phyloP scores from a whole-genome alignment of 1,140 invertebrate species.

The Nebria ingens region DNA sequence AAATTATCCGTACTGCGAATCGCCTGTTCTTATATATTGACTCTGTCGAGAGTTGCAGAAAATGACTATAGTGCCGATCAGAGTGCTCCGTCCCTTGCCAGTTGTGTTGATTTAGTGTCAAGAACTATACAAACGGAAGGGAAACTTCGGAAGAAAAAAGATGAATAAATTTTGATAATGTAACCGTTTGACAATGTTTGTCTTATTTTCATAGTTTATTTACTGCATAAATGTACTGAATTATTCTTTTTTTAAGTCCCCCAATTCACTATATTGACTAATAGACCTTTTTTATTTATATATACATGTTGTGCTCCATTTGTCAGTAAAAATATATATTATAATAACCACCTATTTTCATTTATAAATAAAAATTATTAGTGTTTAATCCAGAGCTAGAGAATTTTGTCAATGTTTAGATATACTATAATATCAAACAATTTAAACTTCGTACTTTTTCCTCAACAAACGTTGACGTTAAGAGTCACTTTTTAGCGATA shows the following conservation, averaged over 20 bases:
- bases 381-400: too few species aligned
- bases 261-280: too few species aligned
- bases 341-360: not conserved
- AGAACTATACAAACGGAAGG: conserved; percentile 87
- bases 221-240: not conserved
- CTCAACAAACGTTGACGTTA: too few species aligned
- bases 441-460: too few species aligned
- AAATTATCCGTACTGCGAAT: conserved; percentile 85
- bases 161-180: too few species aligned
- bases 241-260: not conserved
- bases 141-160: conserved; percentile 75
- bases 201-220: too few species aligned
- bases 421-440: too few species aligned
- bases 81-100: conserved; percentile 45
- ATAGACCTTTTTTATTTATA: not conserved
- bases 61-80: conserved; percentile 46
- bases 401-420: too few species aligned
- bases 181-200: too few species aligned
- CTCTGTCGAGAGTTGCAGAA: conserved; percentile 59
- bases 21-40: conserved; percentile 83
- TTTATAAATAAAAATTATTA: too few species aligned
- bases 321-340: not conserved
- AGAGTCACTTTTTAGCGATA: too few species aligned
- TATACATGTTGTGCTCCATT: not conserved
- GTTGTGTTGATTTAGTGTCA: conserved; percentile 76